Conservation (phyloP, 2,113 vertebrate species). For the Ceyx cyanopectus region DNA sequence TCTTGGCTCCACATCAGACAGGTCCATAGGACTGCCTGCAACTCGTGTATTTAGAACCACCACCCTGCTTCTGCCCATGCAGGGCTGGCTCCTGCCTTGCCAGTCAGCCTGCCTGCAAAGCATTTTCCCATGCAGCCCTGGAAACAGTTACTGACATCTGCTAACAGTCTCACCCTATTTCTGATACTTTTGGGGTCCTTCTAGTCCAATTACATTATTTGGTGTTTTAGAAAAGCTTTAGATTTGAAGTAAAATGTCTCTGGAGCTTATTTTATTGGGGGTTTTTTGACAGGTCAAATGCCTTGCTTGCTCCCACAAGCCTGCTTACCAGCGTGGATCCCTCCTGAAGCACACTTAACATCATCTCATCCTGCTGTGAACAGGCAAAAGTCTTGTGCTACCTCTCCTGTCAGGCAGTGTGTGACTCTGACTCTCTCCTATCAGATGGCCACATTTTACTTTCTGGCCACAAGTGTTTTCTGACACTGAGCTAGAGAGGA, state of each 20-base stretch:
- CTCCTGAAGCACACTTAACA: neutral
- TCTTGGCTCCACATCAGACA: slow-evolving; percentile 32
- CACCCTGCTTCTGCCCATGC: neutral
- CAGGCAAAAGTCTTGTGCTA: neutral
- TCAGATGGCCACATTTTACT: neutral
- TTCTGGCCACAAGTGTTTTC: neutral
- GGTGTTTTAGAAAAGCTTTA: neutral
- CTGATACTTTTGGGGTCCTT: neutral
- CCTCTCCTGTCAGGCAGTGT: neutral
- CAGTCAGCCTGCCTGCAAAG: rapidly evolving
- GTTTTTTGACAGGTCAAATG: neutral
- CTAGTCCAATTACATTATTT: neutral
- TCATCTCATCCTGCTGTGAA: neutral
- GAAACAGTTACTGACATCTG: neutral
- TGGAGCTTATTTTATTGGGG: neutral
- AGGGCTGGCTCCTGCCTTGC: neutral
- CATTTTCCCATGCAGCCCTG: neutral
- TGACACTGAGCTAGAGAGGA: neutral
- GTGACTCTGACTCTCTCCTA: neutral
- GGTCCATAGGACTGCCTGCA: neutral
- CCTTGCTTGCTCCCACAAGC: neutral
- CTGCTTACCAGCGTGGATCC: neutral
- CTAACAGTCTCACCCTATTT: neutral
- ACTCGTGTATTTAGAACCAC: neutral
- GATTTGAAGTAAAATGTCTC: neutral